Evolutionary conservation across 2,113 vertebrate species (phyloP).

Genomic region (Pterocles orientalis): DNA sequence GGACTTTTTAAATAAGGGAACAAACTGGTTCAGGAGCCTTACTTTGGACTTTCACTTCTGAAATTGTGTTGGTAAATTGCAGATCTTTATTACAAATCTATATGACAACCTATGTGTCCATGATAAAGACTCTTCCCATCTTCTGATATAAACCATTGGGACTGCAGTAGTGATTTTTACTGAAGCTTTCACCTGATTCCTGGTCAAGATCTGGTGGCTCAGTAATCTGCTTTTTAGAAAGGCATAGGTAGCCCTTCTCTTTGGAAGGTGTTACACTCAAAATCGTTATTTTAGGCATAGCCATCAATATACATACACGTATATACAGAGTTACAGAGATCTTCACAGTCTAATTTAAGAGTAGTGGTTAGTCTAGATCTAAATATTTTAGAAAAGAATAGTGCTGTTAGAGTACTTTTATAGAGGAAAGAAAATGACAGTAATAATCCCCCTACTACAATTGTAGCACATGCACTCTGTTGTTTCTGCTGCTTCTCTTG

Average conservation of each 20-base stretch:
- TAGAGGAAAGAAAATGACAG: neutral
- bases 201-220: neutral
- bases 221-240: neutral
- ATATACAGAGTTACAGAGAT: neutral
- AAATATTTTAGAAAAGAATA: neutral
- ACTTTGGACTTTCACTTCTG: neutral
- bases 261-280: neutral
- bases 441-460: neutral
- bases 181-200: neutral
- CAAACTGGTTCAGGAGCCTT: neutral
- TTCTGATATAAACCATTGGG: neutral
- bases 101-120: neutral
- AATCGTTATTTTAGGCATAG: neutral
- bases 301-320: fast-evolving
- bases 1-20: neutral
- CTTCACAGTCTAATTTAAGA: neutral
- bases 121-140: neutral
- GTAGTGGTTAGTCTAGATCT: neutral
- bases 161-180: neutral
- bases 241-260: neutral
- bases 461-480: neutral
- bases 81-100: neutral
- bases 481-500: neutral
- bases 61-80: neutral
- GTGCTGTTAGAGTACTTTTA: neutral